phyloP scores from a whole-genome alignment of 2,113 vertebrate genomes.

The Leucopsar rothschildi region DNA sequence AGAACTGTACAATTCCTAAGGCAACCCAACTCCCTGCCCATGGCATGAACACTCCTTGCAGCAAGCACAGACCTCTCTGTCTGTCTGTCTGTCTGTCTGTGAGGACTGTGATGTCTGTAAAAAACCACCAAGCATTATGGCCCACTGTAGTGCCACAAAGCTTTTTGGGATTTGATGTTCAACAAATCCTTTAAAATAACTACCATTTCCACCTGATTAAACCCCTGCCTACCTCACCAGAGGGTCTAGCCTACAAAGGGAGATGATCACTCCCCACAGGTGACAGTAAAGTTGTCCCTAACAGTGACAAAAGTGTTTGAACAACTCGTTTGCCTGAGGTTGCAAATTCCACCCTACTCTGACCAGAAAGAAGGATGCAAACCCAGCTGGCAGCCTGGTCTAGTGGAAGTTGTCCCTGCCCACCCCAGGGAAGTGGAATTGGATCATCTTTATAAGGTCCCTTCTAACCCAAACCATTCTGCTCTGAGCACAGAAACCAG shows the following conservation, averaged over 20 bases:
- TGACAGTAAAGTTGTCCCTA: background rate
- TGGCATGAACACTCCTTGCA: rapidly evolving
- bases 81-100: too few species aligned
- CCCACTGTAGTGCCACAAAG: background rate
- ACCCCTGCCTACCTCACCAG: background rate
- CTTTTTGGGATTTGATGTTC: background rate
- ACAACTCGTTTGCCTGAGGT: rapidly evolving
- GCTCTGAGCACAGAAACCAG: background rate
- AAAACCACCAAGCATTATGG: background rate
- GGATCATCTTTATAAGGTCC: background rate
- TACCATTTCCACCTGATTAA: background rate
- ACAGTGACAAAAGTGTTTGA: background rate
- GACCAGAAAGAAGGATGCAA: background rate
- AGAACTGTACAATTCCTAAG: background rate
- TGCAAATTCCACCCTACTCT: background rate
- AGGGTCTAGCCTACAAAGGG: background rate
- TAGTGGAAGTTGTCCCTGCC: background rate
- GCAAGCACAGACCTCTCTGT: background rate
- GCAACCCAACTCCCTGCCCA: background rate
- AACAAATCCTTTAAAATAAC: background rate
- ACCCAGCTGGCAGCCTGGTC: background rate
- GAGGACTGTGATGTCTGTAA: background rate
- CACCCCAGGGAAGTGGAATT: background rate
- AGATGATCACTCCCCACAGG: background rate
- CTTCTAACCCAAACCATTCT: background rate